Evolutionary conservation across 2,888 invertebrate genomes (phyloP).

Genomic region (Labia minor): DNA sequence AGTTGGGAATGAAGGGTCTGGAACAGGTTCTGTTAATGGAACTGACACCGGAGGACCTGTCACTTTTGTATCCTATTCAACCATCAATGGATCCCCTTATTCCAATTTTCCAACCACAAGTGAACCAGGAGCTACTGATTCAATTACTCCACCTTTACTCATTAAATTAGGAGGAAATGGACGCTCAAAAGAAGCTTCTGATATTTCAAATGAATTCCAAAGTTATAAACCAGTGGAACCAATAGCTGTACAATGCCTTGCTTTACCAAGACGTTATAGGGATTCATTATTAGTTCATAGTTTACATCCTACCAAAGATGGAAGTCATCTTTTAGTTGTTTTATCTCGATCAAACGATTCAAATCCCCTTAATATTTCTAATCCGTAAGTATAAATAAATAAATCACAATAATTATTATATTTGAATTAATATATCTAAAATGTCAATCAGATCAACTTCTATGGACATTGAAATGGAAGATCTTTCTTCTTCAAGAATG

Average conservation of each 20-base stretch:
- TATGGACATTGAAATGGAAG: constrained; percentile 39
- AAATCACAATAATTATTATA: no score
- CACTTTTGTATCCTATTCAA: constrained; percentile 25
- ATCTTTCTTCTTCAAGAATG: background rate
- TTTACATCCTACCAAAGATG: constrained; percentile 57
- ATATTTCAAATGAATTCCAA: background rate
- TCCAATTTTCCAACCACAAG: background rate
- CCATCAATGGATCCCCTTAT: constrained; percentile 23
- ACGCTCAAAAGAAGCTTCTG: background rate
- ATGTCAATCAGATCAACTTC: constrained; percentile 30
- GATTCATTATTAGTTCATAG: constrained; percentile 46
- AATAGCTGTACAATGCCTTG: constrained; percentile 47
- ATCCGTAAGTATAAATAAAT: background rate
- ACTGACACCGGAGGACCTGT: constrained; percentile 23
- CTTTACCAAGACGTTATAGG: constrained; percentile 42
- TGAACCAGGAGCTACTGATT: background rate
- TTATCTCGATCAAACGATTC: constrained; percentile 36
- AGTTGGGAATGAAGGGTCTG: background rate
- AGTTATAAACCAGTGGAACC: constrained; percentile 29
- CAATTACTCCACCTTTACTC: background rate
- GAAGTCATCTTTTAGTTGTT: constrained; percentile 53
- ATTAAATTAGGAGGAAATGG: background rate
- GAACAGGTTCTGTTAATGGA: constrained; percentile 17
- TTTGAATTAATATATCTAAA: no score
- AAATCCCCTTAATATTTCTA: background rate